Evolutionary conservation across 2,797 vertebrate genomes (phyloP).

Genomic region (Protosalanx chinensis): DNA sequence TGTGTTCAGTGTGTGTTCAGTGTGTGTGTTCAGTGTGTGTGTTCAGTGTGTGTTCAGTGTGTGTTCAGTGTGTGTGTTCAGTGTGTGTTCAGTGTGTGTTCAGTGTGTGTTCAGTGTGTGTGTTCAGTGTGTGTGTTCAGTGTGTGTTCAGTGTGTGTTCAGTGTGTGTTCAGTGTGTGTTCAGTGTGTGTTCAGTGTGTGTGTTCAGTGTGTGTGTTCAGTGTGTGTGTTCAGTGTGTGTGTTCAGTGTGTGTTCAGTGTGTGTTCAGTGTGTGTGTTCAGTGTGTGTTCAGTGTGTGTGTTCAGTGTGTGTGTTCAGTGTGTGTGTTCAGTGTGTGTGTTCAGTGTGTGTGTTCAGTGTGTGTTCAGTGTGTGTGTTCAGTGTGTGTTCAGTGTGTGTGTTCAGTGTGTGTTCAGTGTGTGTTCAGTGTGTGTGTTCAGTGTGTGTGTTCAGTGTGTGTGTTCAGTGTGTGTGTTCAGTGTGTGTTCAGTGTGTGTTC

Average conservation of each 20-base stretch:
- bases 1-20: too few species aligned
- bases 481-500: too few species aligned
- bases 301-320: not conserved
- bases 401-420: not conserved
- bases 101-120: too few species aligned
- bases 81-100: not conserved
- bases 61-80: too few species aligned
- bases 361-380: slow-evolving; percentile 1
- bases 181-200: not conserved
- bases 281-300: not conserved
- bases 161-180: not conserved
- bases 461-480: not conserved
- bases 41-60: not conserved
- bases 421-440: not conserved
- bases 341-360: not conserved
- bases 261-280: not conserved
- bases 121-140: too few species aligned
- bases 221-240: not conserved
- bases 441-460: too few species aligned
- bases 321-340: not conserved
- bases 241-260: not conserved
- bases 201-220: too few species aligned
- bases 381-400: slow-evolving; percentile 1
- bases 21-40: not conserved
- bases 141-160: too few species aligned